A percentile compares a stretch with the other conserved stretches of the same genome.
phyloP scores from a whole-genome alignment of 2,888 invertebrate species.

The Chrysina gloriosa region DNA sequence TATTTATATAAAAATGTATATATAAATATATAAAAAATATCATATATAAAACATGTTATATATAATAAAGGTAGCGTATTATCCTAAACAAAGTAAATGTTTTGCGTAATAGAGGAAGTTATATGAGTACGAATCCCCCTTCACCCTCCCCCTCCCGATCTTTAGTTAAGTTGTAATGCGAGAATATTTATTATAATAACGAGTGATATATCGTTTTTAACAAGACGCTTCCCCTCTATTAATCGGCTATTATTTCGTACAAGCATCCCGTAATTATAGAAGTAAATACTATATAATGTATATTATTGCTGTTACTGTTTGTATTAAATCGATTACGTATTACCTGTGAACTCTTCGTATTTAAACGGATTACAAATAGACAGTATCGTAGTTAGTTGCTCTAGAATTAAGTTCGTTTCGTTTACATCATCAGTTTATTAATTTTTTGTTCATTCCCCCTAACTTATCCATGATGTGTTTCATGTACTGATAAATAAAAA shows the following conservation, averaged over 20 bases:
- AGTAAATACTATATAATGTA: conserved; percentile 11
- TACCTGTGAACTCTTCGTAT: not conserved
- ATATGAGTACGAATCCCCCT: not conserved
- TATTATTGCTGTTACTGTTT: conserved; percentile 39
- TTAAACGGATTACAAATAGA: not conserved
- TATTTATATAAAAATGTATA: conserved; percentile 49
- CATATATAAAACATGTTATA: conserved; percentile 58
- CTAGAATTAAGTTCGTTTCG: not conserved
- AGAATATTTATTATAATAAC: no score
- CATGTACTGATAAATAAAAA: conserved; percentile 35
- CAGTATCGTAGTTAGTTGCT: not conserved
- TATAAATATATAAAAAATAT: conserved; percentile 46
- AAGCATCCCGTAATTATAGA: conserved; percentile 22
- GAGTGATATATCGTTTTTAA: no score
- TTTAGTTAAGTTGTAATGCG: not conserved
- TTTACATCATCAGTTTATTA: not conserved
- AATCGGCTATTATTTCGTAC: conserved; percentile 25
- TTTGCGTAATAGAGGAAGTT: conserved; percentile 1
- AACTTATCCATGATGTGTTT: conserved; percentile 28
- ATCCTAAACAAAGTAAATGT: conserved; percentile 1
- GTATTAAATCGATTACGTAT: conserved; percentile 16
- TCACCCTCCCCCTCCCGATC: not conserved
- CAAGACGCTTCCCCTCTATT: not conserved
- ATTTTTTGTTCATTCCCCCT: not conserved
- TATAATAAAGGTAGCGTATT: conserved; percentile 29